phyloP scores from a whole-genome alignment of 2,113 vertebrate genomes.

The Scomber scombrus region DNA sequence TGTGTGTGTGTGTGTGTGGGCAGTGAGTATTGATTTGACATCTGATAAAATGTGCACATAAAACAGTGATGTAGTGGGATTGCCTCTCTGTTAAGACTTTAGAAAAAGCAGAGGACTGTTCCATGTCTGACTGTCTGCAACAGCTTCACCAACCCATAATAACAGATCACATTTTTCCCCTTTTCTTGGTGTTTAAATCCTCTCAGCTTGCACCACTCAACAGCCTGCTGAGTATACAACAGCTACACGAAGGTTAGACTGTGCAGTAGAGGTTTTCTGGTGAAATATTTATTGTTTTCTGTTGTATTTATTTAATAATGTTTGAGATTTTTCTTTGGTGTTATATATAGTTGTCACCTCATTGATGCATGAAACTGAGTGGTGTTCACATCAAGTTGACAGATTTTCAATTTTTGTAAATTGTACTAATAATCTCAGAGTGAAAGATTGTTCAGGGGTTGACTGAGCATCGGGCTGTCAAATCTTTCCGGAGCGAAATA shows the following conservation, averaged over 20 bases:
- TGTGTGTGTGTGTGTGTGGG: background rate
- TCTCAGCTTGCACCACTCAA: background rate
- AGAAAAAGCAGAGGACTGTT: slow-evolving; percentile 20
- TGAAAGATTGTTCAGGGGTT: slow-evolving; percentile 8
- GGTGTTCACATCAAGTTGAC: slow-evolving; percentile 13
- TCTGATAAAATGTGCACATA: slow-evolving; percentile 32
- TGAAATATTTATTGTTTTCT: slow-evolving; percentile 37
- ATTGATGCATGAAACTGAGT: slow-evolving; percentile 5
- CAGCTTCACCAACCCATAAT: background rate
- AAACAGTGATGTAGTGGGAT: slow-evolving; percentile 7
- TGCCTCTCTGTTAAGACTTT: slow-evolving; percentile 1
- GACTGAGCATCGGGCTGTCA: background rate
- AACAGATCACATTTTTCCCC: slow-evolving; percentile 26
- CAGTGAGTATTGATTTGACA: slow-evolving; percentile 30
- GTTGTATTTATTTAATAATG: slow-evolving; percentile 20
- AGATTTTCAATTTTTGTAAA: slow-evolving; percentile 30
- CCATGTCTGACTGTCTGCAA: background rate
- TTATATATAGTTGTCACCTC: slow-evolving; percentile 24
- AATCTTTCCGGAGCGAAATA: slow-evolving; percentile 41
- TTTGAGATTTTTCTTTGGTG: slow-evolving; percentile 2
- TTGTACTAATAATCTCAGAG: slow-evolving; percentile 31
- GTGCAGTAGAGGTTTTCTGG: slow-evolving; percentile 3
- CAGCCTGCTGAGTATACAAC: background rate
- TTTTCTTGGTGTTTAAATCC: slow-evolving; percentile 37
- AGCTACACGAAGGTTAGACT: background rate